Evolutionary conservation across 1,140 invertebrate genomes (phyloP).

Genomic region (Danaus melanippus): DNA sequence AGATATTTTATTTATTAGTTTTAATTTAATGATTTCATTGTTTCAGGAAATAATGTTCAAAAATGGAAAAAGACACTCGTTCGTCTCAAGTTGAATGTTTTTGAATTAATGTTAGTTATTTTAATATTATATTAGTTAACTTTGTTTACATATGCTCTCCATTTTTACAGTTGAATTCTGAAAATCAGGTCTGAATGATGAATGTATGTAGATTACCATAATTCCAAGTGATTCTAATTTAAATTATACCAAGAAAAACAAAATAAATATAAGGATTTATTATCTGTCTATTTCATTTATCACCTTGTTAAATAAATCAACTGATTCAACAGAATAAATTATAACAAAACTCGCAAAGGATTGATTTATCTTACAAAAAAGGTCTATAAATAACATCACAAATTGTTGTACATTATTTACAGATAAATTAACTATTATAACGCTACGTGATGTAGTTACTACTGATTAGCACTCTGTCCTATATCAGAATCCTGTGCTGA

Average conservation of each 20-base stretch:
- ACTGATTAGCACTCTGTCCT: slow-evolving; percentile 6
- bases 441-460: slow-evolving; percentile 8
- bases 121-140: slow-evolving; percentile 22
- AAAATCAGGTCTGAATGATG: slow-evolving; percentile 57
- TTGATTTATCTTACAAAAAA: slow-evolving; percentile 43
- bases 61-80: slow-evolving; percentile 19
- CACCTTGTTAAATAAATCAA: slow-evolving; percentile 32
- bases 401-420: slow-evolving; percentile 67
- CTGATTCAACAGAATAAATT: slow-evolving; percentile 32
- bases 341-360: slow-evolving; percentile 29
- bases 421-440: slow-evolving; percentile 26
- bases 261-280: slow-evolving; percentile 62
- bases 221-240: slow-evolving; percentile 58
- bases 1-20: not conserved
- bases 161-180: slow-evolving; percentile 38
- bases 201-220: slow-evolving; percentile 53
- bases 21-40: slow-evolving; percentile 19
- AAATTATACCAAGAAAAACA: slow-evolving; percentile 44
- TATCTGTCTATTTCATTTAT: slow-evolving; percentile 48
- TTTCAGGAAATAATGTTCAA: slow-evolving; percentile 55
- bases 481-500: slow-evolving; percentile 53
- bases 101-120: slow-evolving; percentile 24
- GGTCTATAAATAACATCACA: slow-evolving; percentile 48
- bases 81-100: slow-evolving; percentile 24
- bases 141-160: slow-evolving; percentile 38